Evolutionary conservation across 1,140 invertebrate genomes (phyloP).

Genomic region (Cephus cinctus): DNA sequence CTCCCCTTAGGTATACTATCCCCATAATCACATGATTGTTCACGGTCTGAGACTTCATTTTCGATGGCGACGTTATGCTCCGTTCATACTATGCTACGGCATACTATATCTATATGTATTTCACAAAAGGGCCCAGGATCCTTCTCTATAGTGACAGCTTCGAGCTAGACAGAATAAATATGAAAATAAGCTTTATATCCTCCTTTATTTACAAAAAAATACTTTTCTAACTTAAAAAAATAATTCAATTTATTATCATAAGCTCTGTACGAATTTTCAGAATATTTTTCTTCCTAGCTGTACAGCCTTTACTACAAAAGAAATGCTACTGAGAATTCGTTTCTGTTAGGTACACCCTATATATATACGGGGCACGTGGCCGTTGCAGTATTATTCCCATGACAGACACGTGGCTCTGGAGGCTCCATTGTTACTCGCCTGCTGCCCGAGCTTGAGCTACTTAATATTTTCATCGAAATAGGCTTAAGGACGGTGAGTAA

Average conservation of each 20-base stretch:
- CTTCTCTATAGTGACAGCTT: too few relatives aligned
- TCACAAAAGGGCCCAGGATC: too few relatives aligned
- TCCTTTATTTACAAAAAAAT: too few relatives aligned
- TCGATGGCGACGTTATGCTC: slow-evolving; percentile 1
- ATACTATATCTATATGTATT: slow-evolving; percentile 3
- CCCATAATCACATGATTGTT: slow-evolving; percentile 21
- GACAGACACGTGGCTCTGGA: slow-evolving; percentile 36
- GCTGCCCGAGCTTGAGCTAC: slow-evolving; percentile 18
- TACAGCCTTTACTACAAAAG: not conserved
- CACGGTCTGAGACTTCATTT: slow-evolving; percentile 17
- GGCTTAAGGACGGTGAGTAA: slow-evolving; percentile 7
- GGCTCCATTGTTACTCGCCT: slow-evolving; percentile 15
- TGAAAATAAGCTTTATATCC: too few relatives aligned
- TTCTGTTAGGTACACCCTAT: not conserved
- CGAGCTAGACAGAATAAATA: too few relatives aligned
- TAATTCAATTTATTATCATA: too few relatives aligned
- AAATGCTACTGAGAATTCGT: not conserved
- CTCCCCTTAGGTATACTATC: too few relatives aligned
- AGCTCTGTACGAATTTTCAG: too few relatives aligned
- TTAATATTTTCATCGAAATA: slow-evolving; percentile 41
- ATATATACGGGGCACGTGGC: slow-evolving; percentile 27
- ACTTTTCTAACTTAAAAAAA: too few relatives aligned
- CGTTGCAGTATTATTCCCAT: slow-evolving; percentile 39
- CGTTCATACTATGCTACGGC: not conserved
- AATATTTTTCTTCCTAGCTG: too few relatives aligned